These are phyloP conservation scores for Neopipo cinnamomea DNA, from an alignment of 2,113 vertebrate species.

Conservation along the genomic window DNA sequence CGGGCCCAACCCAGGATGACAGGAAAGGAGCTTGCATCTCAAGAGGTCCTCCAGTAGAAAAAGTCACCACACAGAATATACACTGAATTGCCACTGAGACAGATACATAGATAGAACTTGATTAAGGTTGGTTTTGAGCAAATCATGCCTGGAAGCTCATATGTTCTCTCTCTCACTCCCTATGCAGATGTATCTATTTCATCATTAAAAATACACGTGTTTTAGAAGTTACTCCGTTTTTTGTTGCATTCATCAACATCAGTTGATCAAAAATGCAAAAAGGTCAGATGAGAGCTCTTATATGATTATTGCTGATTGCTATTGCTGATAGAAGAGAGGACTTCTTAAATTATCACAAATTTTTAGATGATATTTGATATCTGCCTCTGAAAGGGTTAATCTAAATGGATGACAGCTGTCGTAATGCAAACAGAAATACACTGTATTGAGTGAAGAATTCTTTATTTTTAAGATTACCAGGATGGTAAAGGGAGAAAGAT, in stretches of 20 bases:
- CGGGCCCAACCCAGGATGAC: rapidly evolving
- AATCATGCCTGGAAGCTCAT: neutral
- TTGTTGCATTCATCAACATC: neutral
- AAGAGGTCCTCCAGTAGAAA: neutral
- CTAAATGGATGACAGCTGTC: neutral
- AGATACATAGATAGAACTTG: neutral
- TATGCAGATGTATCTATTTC: neutral
- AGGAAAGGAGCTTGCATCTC: neutral
- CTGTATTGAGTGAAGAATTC: neutral
- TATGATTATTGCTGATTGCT: neutral
- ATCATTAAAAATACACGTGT: neutral
- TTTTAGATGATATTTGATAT: neutral
- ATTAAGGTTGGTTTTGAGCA: neutral
- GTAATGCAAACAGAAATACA: neutral
- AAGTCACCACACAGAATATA: neutral
- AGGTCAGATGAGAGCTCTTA: neutral
- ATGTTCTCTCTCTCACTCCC: neutral
- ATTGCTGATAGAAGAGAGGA: neutral
- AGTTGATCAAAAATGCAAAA: neutral
- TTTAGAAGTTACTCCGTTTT: neutral
- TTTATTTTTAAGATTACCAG: neutral
- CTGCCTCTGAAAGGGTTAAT: neutral
- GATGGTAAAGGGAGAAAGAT: neutral
- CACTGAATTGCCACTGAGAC: neutral
- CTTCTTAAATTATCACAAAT: neutral